Conservation (phyloP, 2,797 vertebrate genomes). For the Pelodytes ibericus region DNA sequence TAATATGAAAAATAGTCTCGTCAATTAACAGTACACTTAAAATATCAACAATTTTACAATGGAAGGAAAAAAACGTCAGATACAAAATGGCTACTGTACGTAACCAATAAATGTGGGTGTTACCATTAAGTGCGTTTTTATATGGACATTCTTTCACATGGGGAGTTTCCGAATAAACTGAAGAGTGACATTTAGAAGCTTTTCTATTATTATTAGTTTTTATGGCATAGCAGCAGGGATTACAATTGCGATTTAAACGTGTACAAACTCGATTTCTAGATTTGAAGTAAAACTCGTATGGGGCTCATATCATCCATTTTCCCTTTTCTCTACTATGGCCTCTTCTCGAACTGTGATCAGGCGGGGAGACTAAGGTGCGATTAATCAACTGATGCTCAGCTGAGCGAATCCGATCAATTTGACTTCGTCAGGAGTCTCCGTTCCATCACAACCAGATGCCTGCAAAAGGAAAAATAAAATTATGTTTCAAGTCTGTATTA, state of each 20-base stretch:
- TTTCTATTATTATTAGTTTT: constrained; percentile 43
- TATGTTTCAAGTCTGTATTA: too few species aligned
- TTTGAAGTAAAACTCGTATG: constrained; percentile 74
- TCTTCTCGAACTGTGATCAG: constrained; percentile 67
- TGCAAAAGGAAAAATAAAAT: constrained; percentile 62
- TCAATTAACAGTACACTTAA: constrained; percentile 73
- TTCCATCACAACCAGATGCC: constrained; percentile 90
- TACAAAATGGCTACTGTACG: constrained; percentile 78
- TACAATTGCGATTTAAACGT: constrained; percentile 69
- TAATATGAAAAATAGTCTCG: constrained; percentile 74
- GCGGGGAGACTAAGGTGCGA: constrained; percentile 58
- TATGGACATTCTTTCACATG: constrained; percentile 73
- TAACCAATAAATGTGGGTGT: constrained; percentile 80
- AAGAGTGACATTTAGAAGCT: constrained; percentile 69
- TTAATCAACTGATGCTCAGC: constrained; percentile 91
- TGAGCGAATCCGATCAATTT: constrained; percentile 98
- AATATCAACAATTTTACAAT: constrained; percentile 71
- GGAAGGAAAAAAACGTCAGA: constrained; percentile 76
- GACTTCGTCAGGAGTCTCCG: constrained; percentile 92
- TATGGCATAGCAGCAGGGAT: constrained; percentile 66
- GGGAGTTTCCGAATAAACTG: constrained; percentile 68
- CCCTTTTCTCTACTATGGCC: constrained; percentile 69
- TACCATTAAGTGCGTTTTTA: constrained; percentile 80
- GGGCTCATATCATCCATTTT: constrained; percentile 65
- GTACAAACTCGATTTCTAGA: constrained; percentile 71